Conservation (phyloP, 1,140 invertebrate genomes). For the Microplitis demolitor region DNA sequence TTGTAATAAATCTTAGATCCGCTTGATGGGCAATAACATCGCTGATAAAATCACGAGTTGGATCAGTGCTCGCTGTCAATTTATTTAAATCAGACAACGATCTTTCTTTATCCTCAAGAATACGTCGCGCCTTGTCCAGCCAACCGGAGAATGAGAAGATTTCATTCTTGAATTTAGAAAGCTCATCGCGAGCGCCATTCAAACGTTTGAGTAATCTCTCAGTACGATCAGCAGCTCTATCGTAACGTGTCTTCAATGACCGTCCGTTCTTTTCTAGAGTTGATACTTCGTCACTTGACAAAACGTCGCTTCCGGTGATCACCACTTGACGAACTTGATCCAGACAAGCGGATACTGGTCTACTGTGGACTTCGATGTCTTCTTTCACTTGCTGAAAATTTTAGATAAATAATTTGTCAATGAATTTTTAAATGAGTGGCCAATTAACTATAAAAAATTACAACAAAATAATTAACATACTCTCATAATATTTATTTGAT, state of each 20-base stretch:
- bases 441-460: not conserved
- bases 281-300: conserved; percentile 87
- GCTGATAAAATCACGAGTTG: conserved; percentile 84
- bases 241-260: conserved; percentile 82
- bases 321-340: conserved; percentile 92
- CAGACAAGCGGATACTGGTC: conserved; percentile 82
- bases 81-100: conserved; percentile 79
- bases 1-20: conserved; percentile 91
- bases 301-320: conserved; percentile 84
- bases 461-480: conserved; percentile 54
- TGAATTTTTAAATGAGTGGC: not conserved
- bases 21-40: conserved; percentile 95
- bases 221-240: conserved; percentile 78
- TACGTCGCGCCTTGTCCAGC: conserved; percentile 79
- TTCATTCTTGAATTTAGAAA: conserved; percentile 84
- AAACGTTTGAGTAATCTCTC: conserved; percentile 78
- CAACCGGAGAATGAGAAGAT: conserved; percentile 81
- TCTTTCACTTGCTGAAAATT: conserved; percentile 81
- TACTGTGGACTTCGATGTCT: conserved; percentile 85
- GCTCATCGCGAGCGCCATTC: conserved; percentile 81
- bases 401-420: not conserved
- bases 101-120: conserved; percentile 85
- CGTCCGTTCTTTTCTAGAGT: conserved; percentile 84
- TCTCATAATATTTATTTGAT: conserved; percentile 89
- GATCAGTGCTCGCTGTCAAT: conserved; percentile 73